These are phyloP conservation scores for Theristicus caerulescens DNA, from an alignment of 2,113 vertebrate species.

Conservation along the genomic window DNA sequence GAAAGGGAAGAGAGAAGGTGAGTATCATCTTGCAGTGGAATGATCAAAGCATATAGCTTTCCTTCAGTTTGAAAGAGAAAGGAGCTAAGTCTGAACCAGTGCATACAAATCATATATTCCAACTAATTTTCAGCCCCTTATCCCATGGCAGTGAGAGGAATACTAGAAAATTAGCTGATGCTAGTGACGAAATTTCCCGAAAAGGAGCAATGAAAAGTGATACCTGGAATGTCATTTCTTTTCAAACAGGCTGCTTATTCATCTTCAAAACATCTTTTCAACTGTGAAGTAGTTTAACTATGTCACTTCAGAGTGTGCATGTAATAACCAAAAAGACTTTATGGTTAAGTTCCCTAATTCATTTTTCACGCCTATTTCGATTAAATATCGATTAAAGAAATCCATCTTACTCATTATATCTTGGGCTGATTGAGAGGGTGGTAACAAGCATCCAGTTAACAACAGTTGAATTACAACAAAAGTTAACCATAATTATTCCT, in stretches of 20 bases:
- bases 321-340: neutral
- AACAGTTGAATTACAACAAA: neutral
- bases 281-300: neutral
- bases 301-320: neutral
- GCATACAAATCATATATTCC: neutral
- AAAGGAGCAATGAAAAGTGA: neutral
- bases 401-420: neutral
- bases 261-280: neutral
- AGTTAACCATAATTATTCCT: neutral
- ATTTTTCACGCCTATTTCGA: neutral
- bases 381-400: neutral
- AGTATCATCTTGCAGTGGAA: neutral
- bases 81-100: neutral
- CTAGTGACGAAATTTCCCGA: neutral
- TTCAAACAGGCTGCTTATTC: neutral
- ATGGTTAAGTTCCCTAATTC: neutral
- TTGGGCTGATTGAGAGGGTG: neutral
- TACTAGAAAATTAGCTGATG: neutral
- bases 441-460: neutral
- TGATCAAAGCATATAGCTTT: neutral
- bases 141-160: neutral
- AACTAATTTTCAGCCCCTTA: neutral
- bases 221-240: neutral
- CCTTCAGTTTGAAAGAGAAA: neutral
- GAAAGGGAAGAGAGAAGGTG: neutral